Base-by-base conservation (phyloP, 2,797 vertebrate species). In the Cheirogaleus major region DNA sequence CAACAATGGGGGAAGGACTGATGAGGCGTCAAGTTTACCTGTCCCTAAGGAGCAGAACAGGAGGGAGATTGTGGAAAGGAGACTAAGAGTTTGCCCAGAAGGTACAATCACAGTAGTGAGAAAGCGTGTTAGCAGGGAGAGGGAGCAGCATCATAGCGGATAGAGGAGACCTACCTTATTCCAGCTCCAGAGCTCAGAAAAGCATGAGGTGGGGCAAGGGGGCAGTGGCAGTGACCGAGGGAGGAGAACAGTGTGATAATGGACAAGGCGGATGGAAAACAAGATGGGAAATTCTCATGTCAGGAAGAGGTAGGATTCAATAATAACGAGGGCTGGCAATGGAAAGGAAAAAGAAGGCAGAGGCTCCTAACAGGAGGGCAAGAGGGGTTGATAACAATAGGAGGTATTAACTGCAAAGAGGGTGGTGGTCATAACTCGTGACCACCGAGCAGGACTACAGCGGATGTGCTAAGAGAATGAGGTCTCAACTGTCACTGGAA, bases 231-330 rank as follows among this genome's bases (percentile, higher is more conserved):
- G 76, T 73, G 72, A 86, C 38, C 70, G 41, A 61, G 63, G 22
- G 11, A 32, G 4, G 32, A 76, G 65, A 91, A 89, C 4, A 55
- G 8, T 70, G 23, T 92, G 67, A 45, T 43, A 80, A 79, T 22
- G 63, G 78, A 82, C 93, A 63, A 95, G 75, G 76, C 41, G 67
- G 22, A 87, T 91, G 35, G 75, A 76, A 82, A 92, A 35, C 75
- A 83, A 79, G 59, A 81, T 72, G 65, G 78, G 61, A 91, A 70
- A 57, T 89, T 94, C 41, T 91, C 23, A 18, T 35, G 76, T 83
- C 25, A 4, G 35, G 86, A 76, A 81, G 22, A 91, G 43, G 41
- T 38, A 76, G 93, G 70, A 63, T 88, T 78, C 55, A 30, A 50
- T 48, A 45, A 41, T 30, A 32, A 45, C 22, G 18, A 69, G 43